Conservation (phyloP, 2,888 invertebrate species). For the Ganaspis brasiliensis region DNA sequence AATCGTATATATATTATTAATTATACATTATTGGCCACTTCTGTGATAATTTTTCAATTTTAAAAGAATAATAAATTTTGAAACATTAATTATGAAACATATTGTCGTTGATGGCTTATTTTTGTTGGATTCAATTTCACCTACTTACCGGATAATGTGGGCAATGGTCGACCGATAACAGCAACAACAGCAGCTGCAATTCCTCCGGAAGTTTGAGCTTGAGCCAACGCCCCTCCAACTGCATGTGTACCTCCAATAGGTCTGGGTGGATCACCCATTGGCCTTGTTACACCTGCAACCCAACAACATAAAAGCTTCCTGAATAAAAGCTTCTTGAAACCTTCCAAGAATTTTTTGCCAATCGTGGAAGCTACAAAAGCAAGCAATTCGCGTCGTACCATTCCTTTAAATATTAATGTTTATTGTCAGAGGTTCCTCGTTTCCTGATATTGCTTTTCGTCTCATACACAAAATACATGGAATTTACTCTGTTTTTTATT, state of each 20-base stretch:
- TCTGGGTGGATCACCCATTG: constrained; percentile 70
- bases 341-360: background rate
- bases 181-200: constrained; percentile 89
- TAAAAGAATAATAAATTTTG: no score
- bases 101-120: background rate
- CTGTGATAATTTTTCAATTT: no score
- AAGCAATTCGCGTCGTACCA: background rate
- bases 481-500: background rate
- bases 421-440: background rate
- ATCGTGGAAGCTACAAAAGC: background rate
- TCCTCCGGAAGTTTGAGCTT: constrained; percentile 87
- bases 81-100: no score
- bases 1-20: no score
- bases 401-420: constrained; percentile 7
- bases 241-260: constrained; percentile 78
- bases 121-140: constrained; percentile 19
- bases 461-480: background rate
- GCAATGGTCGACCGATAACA: constrained; percentile 86
- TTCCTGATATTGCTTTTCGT: constrained; percentile 29
- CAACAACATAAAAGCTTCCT: constrained; percentile 5
- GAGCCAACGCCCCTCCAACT: constrained; percentile 84
- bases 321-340: background rate
- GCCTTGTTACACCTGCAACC: constrained; percentile 63
- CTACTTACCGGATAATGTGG: constrained; percentile 83
- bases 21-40: no score